phyloP scores from a whole-genome alignment of 1,140 invertebrate species.

The Lordiphosa stackelbergi region DNA sequence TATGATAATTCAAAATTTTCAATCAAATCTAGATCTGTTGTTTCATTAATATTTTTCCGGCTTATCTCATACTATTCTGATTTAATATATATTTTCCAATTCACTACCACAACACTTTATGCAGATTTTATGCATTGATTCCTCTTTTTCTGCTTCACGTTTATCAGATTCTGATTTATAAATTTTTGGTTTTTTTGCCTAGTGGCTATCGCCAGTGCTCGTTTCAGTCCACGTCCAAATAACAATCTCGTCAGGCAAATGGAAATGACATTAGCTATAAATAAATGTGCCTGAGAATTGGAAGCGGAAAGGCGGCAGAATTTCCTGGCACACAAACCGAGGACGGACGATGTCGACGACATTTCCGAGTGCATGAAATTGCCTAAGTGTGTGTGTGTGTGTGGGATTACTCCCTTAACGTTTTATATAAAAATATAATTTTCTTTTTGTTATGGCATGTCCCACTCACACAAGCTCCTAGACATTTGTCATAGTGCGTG shows the following conservation, averaged over 20 bases:
- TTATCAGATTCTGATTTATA: constrained; percentile 16
- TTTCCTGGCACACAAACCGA: constrained; percentile 8
- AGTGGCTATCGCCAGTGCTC: constrained; percentile 10
- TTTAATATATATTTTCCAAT: neutral
- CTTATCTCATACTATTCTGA: no score
- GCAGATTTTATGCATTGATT: neutral
- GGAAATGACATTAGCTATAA: constrained; percentile 45
- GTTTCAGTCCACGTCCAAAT: neutral
- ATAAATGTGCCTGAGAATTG: constrained; percentile 24
- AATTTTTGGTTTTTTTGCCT: constrained; percentile 15
- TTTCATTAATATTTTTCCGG: no score
- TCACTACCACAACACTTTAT: no score
- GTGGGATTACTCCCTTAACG: constrained; percentile 40
- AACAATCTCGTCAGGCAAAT: constrained; percentile 16
- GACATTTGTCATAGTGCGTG: constrained; percentile 33
- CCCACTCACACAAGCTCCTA: neutral
- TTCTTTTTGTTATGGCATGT: constrained; percentile 44
- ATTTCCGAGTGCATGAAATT: constrained; percentile 24
- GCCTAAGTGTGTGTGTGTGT: constrained; percentile 1
- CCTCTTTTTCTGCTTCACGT: neutral
- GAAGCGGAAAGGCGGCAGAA: neutral
- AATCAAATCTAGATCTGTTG: no score
- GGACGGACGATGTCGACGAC: constrained; percentile 27
- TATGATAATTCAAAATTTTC: no score
- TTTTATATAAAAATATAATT: constrained; percentile 68